A percentile compares a stretch with the other conserved stretches of the same genome.
Conservation (phyloP, 1,140 invertebrate genomes). For the Aphelinus certus region DNA sequence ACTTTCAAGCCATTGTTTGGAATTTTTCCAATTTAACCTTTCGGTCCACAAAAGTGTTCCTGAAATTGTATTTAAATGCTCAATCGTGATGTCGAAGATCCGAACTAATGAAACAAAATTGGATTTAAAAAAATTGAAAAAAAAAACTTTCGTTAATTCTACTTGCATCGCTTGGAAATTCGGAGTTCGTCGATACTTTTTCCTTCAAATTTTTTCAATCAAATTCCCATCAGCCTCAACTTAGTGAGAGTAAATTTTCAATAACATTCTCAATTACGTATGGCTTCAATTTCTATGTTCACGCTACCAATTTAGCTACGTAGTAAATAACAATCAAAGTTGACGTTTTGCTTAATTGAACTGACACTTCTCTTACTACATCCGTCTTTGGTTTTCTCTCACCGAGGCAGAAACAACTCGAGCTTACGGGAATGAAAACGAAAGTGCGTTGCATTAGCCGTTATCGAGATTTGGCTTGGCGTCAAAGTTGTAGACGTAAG, state of each 20-base stretch:
- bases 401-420: neutral
- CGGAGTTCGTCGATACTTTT: neutral
- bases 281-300: neutral
- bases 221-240: neutral
- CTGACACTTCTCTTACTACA: no score
- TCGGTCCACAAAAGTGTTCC: conserved; percentile 73
- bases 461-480: conserved; percentile 12
- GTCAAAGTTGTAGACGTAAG: conserved; percentile 2
- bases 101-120: neutral
- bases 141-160: neutral
- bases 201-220: neutral
- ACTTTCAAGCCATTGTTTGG: conserved; percentile 66
- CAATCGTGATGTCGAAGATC: neutral
- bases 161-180: neutral
- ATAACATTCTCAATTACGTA: neutral
- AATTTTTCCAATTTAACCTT: conserved; percentile 71
- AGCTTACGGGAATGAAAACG: neutral
- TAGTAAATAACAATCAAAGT: no score
- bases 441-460: neutral
- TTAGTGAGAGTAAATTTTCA: neutral
- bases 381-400: neutral
- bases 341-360: no score
- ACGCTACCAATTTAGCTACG: neutral
- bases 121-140: neutral
- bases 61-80: conserved; percentile 39